Evolutionary conservation across 2,888 invertebrate genomes (phyloP), one percentile per base, ranked within the genome.

Genomic region (Odontocolon sp.): DNA sequence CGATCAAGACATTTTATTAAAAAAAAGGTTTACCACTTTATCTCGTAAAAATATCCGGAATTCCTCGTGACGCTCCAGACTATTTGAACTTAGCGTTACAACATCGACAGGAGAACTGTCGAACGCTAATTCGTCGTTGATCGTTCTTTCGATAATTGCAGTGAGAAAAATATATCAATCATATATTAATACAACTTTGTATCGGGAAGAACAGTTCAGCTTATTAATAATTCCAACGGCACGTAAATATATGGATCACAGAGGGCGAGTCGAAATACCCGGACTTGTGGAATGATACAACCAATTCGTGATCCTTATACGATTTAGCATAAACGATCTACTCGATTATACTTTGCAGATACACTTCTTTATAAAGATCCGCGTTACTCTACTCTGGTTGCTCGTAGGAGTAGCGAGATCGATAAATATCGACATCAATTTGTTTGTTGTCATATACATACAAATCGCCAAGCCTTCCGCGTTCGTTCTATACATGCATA

Each of bases 371-470:
- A n/a, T n/a, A 6, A 9, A 18, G 45, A 45, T 45, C 6, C 3
- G 8, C 18, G 45, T 21, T 45, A 18, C 21, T 3, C 2, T 16
- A 6, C 1, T 21, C 21, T 9, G 45, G 18, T 6, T 14, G 61
- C 26, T 11, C n/a, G 38, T 52, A 40, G 38, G 40, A 38, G 11
- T 42, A 8, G 9, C 28, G 52, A 64, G 26, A 70, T 42, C 59
- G 67, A 47, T 71, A 67, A 67, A 45, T 54, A 56, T 71, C 61
- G 71, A 71, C 42, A 47, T 56, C 40, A 67, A 76, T 36, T 70
- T 67, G 61, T 63, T 54, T 54, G 36, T 56, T 47, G 45, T n/a
- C n/a, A n/a, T n/a, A n/a, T n/a, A 42, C 57, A n/a, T 50, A 45
- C 16, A 23, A 14, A 14, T 26, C 5, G 26, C 31, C 5, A 23